phyloP scores from a whole-genome alignment of 2,113 vertebrate species.

The Eclectus roratus region DNA sequence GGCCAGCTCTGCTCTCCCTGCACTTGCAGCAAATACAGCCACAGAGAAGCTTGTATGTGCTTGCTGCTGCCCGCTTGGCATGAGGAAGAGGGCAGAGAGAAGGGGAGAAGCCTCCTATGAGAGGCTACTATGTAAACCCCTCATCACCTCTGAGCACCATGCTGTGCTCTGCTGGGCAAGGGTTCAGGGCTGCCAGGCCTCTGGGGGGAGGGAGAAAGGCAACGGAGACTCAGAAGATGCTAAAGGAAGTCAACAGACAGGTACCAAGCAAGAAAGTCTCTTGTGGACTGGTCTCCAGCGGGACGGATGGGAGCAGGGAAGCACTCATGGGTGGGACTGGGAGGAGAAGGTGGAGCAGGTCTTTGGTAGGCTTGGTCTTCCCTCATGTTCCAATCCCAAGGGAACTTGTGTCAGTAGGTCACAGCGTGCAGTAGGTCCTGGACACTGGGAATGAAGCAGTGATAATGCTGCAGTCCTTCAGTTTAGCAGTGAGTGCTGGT shows the following conservation, averaged over 20 bases:
- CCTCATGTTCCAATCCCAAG: rapidly evolving
- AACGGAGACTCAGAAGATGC: not conserved
- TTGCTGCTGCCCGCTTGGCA: not conserved
- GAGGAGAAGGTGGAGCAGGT: not conserved
- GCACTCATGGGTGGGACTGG: not conserved
- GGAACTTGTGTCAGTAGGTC: not conserved
- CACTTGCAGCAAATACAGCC: not conserved
- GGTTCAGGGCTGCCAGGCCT: not conserved
- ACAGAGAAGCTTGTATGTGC: not conserved
- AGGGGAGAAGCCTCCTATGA: not conserved
- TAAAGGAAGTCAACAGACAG: rapidly evolving
- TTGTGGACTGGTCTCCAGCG: not conserved
- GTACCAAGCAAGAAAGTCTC: not conserved
- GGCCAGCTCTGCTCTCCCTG: not conserved
- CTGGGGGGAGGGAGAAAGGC: not conserved
- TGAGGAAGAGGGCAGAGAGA: not conserved
- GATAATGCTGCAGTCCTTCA: not conserved
- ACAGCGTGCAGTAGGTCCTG: not conserved
- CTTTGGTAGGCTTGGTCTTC: not conserved
- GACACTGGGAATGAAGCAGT: not conserved
- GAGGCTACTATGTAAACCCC: rapidly evolving
- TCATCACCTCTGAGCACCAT: not conserved
- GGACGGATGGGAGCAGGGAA: not conserved
- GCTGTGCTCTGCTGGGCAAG: not conserved
- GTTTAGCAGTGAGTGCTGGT: rapidly evolving